Base-by-base conservation (phyloP, 2,113 vertebrate genomes). In the Calonectris borealis region DNA sequence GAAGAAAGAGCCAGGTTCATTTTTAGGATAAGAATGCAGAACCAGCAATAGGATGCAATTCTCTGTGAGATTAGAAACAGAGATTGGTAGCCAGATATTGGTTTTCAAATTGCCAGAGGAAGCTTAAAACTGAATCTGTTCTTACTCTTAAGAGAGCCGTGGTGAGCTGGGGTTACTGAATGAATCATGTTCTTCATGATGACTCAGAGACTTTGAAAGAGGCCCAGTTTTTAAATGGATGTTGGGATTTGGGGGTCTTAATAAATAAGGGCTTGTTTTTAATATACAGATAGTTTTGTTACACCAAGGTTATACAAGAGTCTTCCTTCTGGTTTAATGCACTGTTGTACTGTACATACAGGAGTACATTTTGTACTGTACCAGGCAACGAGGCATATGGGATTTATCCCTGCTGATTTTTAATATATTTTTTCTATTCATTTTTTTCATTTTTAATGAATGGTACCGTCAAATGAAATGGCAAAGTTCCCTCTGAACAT, bases 191-290 rank as follows among this genome's bases (percentile, higher is more conserved):
- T 97, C 78, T 93, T 87, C 90, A 79, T 88, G 85, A 96, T 96
- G 96, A 97, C 88, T 97, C 94, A 94, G 91, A 97, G n/a, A 44
- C 64, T 66, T 90, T 93, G 91, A 97, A 97, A 97, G 95, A 90
- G 62, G 26, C 34, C 72, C 91, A 94, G 69, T 84, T 97, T 97
- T 92, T 62, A 84, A 96, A 93, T 85, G 82, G 70, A 89, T 77
- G 48, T 70, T 86, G 79, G 90, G 82, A 86, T 94, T 83, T 81
- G 88, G 92, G 88, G 58, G 48, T 76, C 70, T 75, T 61, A 78
- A 96, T 95, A 96, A 94, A 90, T 97, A 96, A 90, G 68, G 44
- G 14, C 71, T 95, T 97, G 82, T 94, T 92, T 96, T 93, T 70
- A 85, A 78, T 64, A 93, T 89, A 93, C 65, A 85, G 73, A 73